Percentiles rank a stretch among this genome's conserved stretches.
Evolutionary conservation across 2,113 vertebrate species (phyloP).

Genomic region (Desmodus rotundus): DNA sequence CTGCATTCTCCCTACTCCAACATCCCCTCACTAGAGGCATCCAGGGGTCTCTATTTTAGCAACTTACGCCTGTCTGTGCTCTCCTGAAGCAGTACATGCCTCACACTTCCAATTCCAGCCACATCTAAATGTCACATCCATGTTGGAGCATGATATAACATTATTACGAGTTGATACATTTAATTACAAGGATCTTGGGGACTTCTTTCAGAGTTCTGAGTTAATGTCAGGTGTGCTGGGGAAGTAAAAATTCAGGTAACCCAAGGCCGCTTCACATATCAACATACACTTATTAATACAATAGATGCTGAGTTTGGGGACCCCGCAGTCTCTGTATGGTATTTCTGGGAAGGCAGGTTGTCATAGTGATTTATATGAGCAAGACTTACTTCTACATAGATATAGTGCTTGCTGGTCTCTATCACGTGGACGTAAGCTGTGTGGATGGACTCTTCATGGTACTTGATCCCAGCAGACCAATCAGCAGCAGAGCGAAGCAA

Average conservation of each 20-base stretch:
- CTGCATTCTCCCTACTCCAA: too few relatives aligned
- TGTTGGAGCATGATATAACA: neutral
- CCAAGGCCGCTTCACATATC: neutral
- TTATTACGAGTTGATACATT: neutral
- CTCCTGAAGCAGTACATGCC: neutral
- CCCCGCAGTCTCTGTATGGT: neutral
- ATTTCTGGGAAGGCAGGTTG: neutral
- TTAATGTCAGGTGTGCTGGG: neutral
- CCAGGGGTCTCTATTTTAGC: neutral
- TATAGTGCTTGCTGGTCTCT: slow-evolving; percentile 91
- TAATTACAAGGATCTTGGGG: neutral
- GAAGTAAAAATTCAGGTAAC: neutral
- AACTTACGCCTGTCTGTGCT: neutral
- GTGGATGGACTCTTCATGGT: slow-evolving; percentile 97
- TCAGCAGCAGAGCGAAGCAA: slow-evolving; percentile 93
- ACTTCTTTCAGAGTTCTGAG: neutral
- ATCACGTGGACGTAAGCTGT: slow-evolving; percentile 88
- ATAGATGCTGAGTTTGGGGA: neutral
- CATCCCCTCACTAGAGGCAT: neutral
- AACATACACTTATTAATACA: neutral
- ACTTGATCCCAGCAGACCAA: slow-evolving; percentile 97
- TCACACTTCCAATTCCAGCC: neutral
- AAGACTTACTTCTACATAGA: slow-evolving; percentile 93
- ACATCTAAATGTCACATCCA: neutral
- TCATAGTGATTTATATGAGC: neutral